Percentiles rank a stretch among this genome's conserved stretches.
Evolutionary conservation across 1,140 invertebrate species (phyloP).

Genomic region (Asbolus verrucosus): DNA sequence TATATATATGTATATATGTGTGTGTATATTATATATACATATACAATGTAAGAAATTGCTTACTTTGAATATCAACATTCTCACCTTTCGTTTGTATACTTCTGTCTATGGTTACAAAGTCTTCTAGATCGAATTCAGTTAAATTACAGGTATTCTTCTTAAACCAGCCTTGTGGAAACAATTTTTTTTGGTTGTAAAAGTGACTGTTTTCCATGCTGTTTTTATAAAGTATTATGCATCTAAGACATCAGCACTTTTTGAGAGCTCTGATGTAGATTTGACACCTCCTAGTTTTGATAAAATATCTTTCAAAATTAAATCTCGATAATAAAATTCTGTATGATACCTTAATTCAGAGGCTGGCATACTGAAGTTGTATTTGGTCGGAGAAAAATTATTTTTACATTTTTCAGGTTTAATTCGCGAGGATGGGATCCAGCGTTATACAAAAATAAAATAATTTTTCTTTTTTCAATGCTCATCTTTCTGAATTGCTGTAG

Average conservation of each 20-base stretch:
- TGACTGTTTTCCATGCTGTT: constrained; percentile 2
- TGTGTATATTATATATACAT: no score
- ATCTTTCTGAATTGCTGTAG: constrained; percentile 60
- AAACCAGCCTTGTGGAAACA: constrained; percentile 20
- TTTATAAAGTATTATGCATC: constrained; percentile 16
- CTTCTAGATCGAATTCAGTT: constrained; percentile 18
- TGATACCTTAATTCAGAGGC: constrained; percentile 67
- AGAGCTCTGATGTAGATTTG: not conserved
- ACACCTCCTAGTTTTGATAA: constrained; percentile 5
- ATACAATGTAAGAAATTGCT: no score
- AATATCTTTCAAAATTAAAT: constrained; percentile 52
- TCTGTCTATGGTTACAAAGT: no score
- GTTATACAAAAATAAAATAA: constrained; percentile 58
- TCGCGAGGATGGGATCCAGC: constrained; percentile 57
- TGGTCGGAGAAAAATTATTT: constrained; percentile 65
- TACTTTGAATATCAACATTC: no score
- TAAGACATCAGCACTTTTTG: constrained; percentile 24
- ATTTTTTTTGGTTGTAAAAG: not conserved
- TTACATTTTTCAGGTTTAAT: constrained; percentile 60
- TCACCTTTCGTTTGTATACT: no score
- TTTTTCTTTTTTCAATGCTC: constrained; percentile 63
- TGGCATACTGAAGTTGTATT: constrained; percentile 68
- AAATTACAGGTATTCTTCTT: not conserved
- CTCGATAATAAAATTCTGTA: constrained; percentile 61
- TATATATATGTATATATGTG: no score